phyloP scores from a whole-genome alignment of 2,113 vertebrate species.

The Leucosticte australis region DNA sequence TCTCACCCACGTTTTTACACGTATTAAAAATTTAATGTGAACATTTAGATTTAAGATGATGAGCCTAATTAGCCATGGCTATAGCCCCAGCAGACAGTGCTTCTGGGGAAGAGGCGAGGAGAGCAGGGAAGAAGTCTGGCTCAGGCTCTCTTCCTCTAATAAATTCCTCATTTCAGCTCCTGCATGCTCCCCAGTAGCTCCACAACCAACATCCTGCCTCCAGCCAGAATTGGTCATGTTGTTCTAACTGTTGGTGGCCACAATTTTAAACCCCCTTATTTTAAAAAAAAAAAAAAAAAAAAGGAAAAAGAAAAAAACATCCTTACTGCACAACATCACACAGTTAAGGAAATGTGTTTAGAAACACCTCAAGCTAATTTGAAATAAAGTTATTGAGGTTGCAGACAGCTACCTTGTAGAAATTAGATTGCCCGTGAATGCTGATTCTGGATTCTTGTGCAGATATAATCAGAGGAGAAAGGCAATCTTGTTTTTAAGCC shows the following conservation, averaged over 20 bases:
- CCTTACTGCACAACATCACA: not conserved
- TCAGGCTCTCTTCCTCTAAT: not conserved
- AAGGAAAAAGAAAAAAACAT: fast-evolving
- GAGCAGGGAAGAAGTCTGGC: not conserved
- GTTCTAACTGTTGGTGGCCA: not conserved
- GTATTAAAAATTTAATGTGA: not conserved
- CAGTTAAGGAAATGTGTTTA: not conserved
- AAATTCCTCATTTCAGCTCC: conserved; percentile 15
- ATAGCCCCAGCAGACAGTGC: not conserved
- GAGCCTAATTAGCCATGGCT: not conserved
- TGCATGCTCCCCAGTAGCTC: not conserved
- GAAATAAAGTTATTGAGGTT: not conserved
- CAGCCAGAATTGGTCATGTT: not conserved
- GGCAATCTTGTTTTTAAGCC: conserved; percentile 30
- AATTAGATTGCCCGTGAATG: not conserved
- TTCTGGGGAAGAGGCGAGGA: not conserved
- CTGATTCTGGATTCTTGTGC: conserved; percentile 8
- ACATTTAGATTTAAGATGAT: not conserved
- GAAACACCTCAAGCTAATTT: not conserved
- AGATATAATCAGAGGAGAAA: conserved; percentile 25
- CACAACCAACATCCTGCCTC: not conserved
- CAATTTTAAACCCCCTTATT: not conserved
- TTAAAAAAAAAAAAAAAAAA: not conserved
- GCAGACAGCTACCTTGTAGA: not conserved
- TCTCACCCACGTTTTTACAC: not conserved